Evolutionary conservation across 2,113 vertebrate genomes (phyloP).

Genomic region (Xiphias gladius): DNA sequence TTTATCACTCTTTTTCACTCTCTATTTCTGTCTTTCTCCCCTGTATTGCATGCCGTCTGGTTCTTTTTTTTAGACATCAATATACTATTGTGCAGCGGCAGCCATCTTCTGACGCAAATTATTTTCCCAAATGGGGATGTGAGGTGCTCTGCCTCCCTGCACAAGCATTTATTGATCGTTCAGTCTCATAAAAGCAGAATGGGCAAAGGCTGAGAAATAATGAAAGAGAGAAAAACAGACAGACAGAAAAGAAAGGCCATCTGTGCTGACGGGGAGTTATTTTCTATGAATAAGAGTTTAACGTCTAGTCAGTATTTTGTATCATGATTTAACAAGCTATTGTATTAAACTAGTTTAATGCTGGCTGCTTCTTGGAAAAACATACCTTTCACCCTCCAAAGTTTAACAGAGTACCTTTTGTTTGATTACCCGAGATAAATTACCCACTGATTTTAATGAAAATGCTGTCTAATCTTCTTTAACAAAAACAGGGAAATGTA

Average conservation of each 20-base stretch:
- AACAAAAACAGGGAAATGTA: background rate
- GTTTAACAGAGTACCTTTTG: background rate
- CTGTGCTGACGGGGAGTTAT: conserved; percentile 88
- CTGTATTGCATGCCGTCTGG: conserved; percentile 50
- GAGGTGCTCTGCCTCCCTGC: conserved; percentile 82
- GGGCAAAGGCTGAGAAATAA: conserved; percentile 56
- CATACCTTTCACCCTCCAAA: background rate
- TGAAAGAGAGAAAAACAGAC: conserved; percentile 41
- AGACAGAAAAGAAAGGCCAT: conserved; percentile 33
- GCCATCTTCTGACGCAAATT: conserved; percentile 88
- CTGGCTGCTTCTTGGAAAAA: conserved; percentile 1
- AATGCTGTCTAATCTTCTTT: background rate
- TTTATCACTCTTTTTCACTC: conserved; percentile 7
- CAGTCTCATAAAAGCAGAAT: conserved; percentile 87
- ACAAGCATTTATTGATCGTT: conserved; percentile 94
- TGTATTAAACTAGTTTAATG: conserved; percentile 19
- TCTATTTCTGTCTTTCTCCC: conserved; percentile 31
- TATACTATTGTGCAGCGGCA: conserved; percentile 84
- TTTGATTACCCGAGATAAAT: conserved; percentile 3
- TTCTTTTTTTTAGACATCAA: conserved; percentile 88
- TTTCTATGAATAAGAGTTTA: conserved; percentile 95
- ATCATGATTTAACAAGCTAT: conserved; percentile 89
- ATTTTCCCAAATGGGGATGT: conserved; percentile 82
- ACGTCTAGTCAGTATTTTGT: conserved; percentile 96
- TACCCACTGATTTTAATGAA: background rate